phyloP scores from a whole-genome alignment of 2,888 invertebrate species.

The Chouioia cunea region DNA sequence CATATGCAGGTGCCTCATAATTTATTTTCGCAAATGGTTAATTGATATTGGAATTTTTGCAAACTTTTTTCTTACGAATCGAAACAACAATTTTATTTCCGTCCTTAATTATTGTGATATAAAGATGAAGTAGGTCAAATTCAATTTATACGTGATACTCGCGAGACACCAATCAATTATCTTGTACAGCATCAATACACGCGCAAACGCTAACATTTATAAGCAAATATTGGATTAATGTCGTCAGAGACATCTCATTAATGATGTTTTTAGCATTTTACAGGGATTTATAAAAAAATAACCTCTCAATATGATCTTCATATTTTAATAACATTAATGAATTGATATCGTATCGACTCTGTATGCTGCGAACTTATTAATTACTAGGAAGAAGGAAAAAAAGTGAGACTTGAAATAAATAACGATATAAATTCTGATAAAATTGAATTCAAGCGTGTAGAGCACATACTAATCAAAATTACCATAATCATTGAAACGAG shows the following conservation, averaged over 20 bases:
- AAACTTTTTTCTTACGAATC: too few species aligned
- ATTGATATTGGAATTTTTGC: too few species aligned
- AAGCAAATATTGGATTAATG: conserved; percentile 29
- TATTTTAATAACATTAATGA: conserved; percentile 40
- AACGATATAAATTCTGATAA: not conserved
- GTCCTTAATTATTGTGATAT: conserved; percentile 23
- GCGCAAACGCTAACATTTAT: conserved; percentile 25
- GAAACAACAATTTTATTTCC: too few species aligned
- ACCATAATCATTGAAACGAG: conserved; percentile 9
- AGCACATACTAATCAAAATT: conserved; percentile 9
- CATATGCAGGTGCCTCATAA: not conserved
- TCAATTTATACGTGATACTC: conserved; percentile 6
- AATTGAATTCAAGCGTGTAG: too few species aligned
- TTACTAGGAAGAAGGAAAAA: not conserved
- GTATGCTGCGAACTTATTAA: too few species aligned
- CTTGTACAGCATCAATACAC: conserved; percentile 9
- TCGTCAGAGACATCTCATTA: conserved; percentile 22
- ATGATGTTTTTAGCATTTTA: conserved; percentile 22
- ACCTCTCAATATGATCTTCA: conserved; percentile 15
- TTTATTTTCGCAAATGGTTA: too few species aligned
- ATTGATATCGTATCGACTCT: not conserved
- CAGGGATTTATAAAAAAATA: not conserved
- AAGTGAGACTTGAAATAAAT: conserved; percentile 11
- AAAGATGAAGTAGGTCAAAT: conserved; percentile 26
- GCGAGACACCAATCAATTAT: conserved; percentile 31